phyloP scores from a whole-genome alignment of 2,113 vertebrate genomes.

The Bothrops jararaca region DNA sequence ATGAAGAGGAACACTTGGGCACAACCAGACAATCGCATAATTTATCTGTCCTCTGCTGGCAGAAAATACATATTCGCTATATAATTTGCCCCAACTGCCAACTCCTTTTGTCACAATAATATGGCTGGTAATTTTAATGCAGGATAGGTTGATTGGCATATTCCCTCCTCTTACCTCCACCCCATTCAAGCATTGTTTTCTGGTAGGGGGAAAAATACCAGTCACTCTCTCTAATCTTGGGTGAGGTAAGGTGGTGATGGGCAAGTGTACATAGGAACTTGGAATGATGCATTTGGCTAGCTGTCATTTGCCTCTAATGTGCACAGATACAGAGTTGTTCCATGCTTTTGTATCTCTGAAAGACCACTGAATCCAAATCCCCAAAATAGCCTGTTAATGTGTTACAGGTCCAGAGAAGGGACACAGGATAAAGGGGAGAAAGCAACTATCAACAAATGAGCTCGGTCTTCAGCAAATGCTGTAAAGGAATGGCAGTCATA shows the following conservation, averaged over 20 bases:
- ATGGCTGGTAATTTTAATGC: not conserved
- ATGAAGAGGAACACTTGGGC: slow-evolving; percentile 66
- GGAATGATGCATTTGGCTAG: not conserved
- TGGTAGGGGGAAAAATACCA: not conserved
- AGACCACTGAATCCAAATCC: not conserved
- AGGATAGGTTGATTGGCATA: not conserved
- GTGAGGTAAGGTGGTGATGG: not conserved
- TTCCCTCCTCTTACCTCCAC: not conserved
- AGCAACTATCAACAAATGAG: not conserved
- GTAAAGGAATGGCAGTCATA: not conserved
- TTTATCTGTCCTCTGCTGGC: not conserved
- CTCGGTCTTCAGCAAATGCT: not conserved
- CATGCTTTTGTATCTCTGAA: not conserved
- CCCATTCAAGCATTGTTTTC: not conserved
- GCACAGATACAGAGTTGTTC: not conserved
- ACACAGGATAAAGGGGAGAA: not conserved
- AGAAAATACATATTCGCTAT: not conserved
- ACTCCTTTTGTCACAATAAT: not conserved
- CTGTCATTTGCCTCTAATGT: not conserved
- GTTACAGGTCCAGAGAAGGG: not conserved
- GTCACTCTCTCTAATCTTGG: not conserved
- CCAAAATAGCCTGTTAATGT: not conserved
- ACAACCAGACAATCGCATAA: not conserved
- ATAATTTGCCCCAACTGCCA: not conserved
- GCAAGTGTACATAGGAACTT: not conserved